Evolutionary conservation across 35 echinoderm and acorn worm genomes (phyloP), one percentile per base, ranked within the genome.

Genomic region (Amphiura filiformis): DNA sequence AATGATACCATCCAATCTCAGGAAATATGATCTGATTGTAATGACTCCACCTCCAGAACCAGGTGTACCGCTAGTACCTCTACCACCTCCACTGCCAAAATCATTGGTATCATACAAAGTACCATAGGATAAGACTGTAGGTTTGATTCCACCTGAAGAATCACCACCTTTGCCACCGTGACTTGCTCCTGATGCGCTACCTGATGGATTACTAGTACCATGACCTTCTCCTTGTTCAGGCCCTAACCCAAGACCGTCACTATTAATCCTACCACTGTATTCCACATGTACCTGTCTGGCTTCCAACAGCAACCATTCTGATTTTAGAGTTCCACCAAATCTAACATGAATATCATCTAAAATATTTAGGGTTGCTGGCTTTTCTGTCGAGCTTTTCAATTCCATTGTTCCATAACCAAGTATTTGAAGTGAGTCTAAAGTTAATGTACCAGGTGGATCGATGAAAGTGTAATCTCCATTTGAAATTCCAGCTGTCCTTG

Each of bases 21-120:
- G 37, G 35, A 39, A 30, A 23, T 75, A 39, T 23, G 85, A 34
- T 56, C 20, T 30, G 26, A 97, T 84, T 56, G 49, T 75, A 20
- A 97, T 49, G 18, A 93, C 35, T 20, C 94, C 94, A 26, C 94
- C 94, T 83, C 94, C 94, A 26, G 88, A 39, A 13, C 94, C 94
- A 32, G 82, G 87, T 15, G 84, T 79, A 37, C 78, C 84, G 35
- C 26, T 34, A 34, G 32, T 78, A 34, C 76, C 78, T 40, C 76
- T 87, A 23, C 94, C 94, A 12, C 94, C 94, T 65, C 94, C 94
- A 90, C 94, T 97, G 39, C 94, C 94, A 84, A 84, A 86, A 26
- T 93, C 87, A 34, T 80, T 86, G 28, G 84, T 89, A 13, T 92
- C 76, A 80, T 97, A 97, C 70, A 97, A 47, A 85, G 80, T 93